Conservation (phyloP, 2,113 vertebrate species). For the Machaerirhynchus nigripectus region DNA sequence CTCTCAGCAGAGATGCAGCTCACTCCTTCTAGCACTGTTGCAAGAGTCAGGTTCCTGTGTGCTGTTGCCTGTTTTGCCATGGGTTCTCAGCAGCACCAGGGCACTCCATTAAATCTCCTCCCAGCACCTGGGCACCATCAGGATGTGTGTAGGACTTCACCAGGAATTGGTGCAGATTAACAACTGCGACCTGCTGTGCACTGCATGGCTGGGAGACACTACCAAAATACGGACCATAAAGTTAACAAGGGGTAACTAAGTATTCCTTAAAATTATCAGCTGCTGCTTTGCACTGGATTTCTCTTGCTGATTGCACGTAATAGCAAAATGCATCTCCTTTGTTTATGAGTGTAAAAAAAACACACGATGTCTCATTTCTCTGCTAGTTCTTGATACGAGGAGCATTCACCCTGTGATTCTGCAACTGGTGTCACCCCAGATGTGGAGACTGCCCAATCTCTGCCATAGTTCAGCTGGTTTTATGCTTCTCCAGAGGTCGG, state of each 20-base stretch:
- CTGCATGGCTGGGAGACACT: background rate
- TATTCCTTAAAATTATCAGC: background rate
- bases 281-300: background rate
- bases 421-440: background rate
- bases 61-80: background rate
- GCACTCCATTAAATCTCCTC: background rate
- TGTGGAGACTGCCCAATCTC: background rate
- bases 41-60: background rate
- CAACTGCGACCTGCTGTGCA: background rate
- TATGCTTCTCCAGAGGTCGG: background rate
- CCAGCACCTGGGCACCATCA: background rate
- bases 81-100: background rate
- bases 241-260: background rate
- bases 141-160: background rate
- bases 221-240: fast-evolving
- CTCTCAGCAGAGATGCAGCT: background rate
- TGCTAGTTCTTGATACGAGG: background rate
- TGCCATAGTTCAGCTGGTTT: background rate
- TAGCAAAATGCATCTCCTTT: background rate
- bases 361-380: background rate
- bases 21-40: background rate
- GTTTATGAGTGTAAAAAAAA: background rate
- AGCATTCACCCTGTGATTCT: background rate
- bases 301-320: background rate
- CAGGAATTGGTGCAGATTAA: background rate